Evolutionary conservation across 1,140 invertebrate species (phyloP), one percentile per base, ranked within the genome.

Genomic region (Drosophila tristis): DNA sequence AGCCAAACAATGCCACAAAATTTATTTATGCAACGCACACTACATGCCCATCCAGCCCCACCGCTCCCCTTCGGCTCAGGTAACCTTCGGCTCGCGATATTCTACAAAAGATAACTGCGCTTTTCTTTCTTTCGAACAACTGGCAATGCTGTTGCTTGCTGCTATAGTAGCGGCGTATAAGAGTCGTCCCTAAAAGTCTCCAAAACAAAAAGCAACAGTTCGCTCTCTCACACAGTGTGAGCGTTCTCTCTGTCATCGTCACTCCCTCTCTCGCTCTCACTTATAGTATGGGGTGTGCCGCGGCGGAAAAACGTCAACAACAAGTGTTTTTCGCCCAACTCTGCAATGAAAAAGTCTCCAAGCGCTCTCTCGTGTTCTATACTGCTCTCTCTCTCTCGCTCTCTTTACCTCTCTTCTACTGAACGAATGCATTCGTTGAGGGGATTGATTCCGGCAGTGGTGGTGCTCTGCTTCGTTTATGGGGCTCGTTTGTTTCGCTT

Each of bases 71-170:
- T 5, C 7, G 11, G 15, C 67, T 31, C 31, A 31, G 35, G 9
- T 31, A 62, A 56, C 48, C 47, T 57, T 70, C 65, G 29, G 39
- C 3, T 15, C 23, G 56, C 35, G 82, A 85, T 81, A 70, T 87
- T 78, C 78, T 78, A 74, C 74, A 81, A 78, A 85, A 85, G 81
- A 85, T 85, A 85, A 85, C 81, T 85, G 81, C 81, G 74, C 82
- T 85, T 85, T 85, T 87, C 78, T 39, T 25, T 51, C 29, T 2
- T 45, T 39, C 47, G 15, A 23, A 23, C 48, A 65, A 42, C 57
- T 85, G 81, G 81, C 77, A 86, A 84, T 85, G 68, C 81, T 50
- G 11, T 49, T 39, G 26, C 42, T 11, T 44, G 20, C 2, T 9
- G 7, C 16, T 72, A 53, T 64, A 61, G 49, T 2, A 5, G 1